Percentiles rank a stretch among this genome's conserved stretches.
phyloP scores from a whole-genome alignment of 1,140 invertebrate species.

The Penaeus chinensis region DNA sequence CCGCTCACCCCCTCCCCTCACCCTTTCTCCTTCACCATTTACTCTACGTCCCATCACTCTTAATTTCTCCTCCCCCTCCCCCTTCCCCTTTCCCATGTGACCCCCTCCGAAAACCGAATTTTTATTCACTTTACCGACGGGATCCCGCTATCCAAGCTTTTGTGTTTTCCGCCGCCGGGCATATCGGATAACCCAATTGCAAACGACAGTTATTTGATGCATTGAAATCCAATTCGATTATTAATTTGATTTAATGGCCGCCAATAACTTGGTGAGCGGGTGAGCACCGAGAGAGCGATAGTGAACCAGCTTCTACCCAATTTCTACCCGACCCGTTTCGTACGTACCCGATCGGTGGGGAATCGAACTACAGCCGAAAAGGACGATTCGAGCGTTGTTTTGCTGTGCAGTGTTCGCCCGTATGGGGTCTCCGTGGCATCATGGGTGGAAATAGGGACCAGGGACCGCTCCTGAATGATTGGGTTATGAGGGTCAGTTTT shows the following conservation, averaged over 20 bases:
- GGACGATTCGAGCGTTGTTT: too few species aligned
- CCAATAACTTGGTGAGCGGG: slow-evolving; percentile 31
- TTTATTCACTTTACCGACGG: slow-evolving; percentile 37
- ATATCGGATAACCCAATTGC: slow-evolving; percentile 46
- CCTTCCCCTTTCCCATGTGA: not conserved
- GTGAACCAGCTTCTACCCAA: too few species aligned
- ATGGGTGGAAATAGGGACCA: too few species aligned
- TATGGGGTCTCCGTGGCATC: too few species aligned
- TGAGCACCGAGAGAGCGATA: too few species aligned
- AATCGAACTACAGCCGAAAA: too few species aligned
- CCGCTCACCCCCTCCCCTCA: not conserved
- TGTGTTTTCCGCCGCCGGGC: slow-evolving; percentile 28
- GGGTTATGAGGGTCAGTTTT: too few species aligned
- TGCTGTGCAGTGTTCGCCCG: too few species aligned
- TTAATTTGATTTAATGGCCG: slow-evolving; percentile 53
- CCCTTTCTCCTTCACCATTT: not conserved
- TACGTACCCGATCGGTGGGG: too few species aligned
- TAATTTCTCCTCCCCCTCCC: not conserved
- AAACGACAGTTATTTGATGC: slow-evolving; percentile 51
- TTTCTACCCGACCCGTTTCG: too few species aligned
- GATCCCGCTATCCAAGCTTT: slow-evolving; percentile 31
- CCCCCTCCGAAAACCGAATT: slow-evolving; percentile 42
- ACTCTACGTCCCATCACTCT: not conserved
- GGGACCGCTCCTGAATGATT: too few species aligned
- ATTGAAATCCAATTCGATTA: slow-evolving; percentile 51